Conservation (phyloP, 2,113 vertebrate species). For the Penelope pileata region DNA sequence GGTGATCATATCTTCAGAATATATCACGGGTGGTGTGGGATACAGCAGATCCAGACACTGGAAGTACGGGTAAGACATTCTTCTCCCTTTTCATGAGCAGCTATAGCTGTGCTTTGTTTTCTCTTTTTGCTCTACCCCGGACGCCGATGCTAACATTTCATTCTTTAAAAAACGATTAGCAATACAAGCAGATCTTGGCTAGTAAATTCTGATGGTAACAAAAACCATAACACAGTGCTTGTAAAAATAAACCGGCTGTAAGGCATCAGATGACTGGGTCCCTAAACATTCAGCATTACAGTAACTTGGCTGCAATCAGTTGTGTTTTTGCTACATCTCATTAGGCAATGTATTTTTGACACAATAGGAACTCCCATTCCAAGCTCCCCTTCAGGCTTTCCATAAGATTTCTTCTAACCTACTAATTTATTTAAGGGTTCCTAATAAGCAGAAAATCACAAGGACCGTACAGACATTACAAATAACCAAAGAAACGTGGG, state of each 20-base stretch:
- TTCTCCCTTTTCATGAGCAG: background rate
- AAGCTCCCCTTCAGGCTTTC: conserved; percentile 1
- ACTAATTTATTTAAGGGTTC: background rate
- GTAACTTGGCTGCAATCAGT: background rate
- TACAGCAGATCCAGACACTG: background rate
- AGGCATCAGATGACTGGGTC: background rate
- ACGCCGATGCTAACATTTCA: background rate
- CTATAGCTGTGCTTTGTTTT: background rate
- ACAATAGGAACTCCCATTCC: background rate
- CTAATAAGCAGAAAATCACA: background rate
- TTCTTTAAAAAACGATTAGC: background rate
- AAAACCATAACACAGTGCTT: background rate
- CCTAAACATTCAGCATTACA: background rate
- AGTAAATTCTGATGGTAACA: background rate
- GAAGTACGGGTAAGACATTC: background rate
- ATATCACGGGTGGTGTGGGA: background rate
- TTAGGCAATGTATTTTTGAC: background rate
- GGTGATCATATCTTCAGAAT: background rate
- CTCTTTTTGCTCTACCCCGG: background rate
- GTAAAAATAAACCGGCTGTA: conserved; percentile 21
- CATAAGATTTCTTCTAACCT: background rate
- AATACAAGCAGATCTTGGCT: background rate
- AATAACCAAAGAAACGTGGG: background rate
- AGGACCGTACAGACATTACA: background rate
- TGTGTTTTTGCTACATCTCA: background rate